phyloP scores from a whole-genome alignment of 2,797 vertebrate genomes.

The Halcyon leucocephala region DNA sequence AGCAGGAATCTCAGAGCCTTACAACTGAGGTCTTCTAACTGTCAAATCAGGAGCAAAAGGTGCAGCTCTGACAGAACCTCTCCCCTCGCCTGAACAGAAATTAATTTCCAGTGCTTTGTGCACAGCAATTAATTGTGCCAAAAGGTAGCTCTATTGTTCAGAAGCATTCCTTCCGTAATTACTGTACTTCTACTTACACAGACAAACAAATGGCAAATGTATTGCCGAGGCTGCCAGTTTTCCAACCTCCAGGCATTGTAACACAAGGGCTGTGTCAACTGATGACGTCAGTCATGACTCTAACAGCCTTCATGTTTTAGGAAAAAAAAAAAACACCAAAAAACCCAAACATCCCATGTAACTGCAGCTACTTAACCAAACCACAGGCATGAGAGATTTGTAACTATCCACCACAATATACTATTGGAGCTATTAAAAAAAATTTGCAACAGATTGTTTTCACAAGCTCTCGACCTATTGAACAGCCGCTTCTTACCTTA shows the following conservation, averaged over 20 bases:
- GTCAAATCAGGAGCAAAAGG: neutral
- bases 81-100: neutral
- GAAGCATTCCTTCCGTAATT: slow-evolving; percentile 21
- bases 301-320: neutral
- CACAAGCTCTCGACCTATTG: neutral
- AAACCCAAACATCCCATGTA: neutral
- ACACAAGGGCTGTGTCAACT: slow-evolving; percentile 25
- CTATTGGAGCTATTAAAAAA: neutral
- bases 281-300: neutral
- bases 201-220: slow-evolving; percentile 23
- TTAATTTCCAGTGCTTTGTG: neutral
- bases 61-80: neutral
- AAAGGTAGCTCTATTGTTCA: slow-evolving; percentile 38
- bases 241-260: slow-evolving; percentile 45
- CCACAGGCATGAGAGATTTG: neutral
- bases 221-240: slow-evolving; percentile 26
- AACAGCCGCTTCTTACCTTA: slow-evolving; percentile 79
- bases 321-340: neutral
- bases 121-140: neutral
- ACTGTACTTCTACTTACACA: slow-evolving; percentile 7
- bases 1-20: neutral
- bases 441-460: neutral
- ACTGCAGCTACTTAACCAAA: slow-evolving; percentile 38
- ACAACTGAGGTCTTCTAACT: neutral
- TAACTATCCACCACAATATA: slow-evolving; percentile 17